Conservation (phyloP, 2,113 vertebrate species). For the Apodemus sylvaticus region DNA sequence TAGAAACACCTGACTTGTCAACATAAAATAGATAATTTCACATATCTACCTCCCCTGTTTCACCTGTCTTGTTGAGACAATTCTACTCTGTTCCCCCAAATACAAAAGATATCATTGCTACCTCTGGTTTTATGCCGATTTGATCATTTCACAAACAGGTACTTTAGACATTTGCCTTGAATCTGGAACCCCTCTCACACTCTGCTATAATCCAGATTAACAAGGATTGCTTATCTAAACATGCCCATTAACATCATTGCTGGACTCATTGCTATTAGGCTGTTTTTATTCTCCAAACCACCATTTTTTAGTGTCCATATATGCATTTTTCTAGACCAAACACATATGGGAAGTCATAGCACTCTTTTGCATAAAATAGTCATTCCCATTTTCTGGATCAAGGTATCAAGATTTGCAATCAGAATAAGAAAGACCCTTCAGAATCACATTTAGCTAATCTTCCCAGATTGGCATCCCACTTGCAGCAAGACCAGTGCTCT, state of each 20-base stretch:
- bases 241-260: not conserved
- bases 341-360: not conserved
- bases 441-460: not conserved
- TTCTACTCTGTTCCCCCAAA: not conserved
- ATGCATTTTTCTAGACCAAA: not conserved
- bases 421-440: not conserved
- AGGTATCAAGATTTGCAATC: not conserved
- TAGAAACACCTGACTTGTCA: not conserved
- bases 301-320: not conserved
- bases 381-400: not conserved
- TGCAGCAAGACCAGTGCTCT: not conserved
- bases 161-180: not conserved
- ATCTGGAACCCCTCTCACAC: not conserved
- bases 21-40: not conserved
- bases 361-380: not conserved
- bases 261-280: not conserved
- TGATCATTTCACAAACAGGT: not conserved
- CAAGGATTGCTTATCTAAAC: not conserved
- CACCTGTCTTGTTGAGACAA: not conserved
- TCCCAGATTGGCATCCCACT: not conserved
- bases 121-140: not conserved
- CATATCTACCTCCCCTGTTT: not conserved
- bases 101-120: not conserved
- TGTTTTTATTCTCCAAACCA: not conserved
- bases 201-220: not conserved